phyloP scores from a whole-genome alignment of 1,140 invertebrate genomes.

The Cydia fagiglandana region DNA sequence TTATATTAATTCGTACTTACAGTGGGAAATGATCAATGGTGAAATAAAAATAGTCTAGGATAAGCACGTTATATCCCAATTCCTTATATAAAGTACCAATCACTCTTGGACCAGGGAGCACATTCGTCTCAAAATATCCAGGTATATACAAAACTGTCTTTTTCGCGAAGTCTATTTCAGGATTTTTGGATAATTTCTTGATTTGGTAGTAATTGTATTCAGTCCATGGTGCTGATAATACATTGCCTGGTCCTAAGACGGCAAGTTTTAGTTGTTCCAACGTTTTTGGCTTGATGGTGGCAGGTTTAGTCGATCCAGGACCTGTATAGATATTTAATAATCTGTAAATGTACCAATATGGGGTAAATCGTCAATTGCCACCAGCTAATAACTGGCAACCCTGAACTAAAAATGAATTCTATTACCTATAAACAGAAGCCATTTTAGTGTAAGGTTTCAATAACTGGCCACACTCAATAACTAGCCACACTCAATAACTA shows the following conservation, averaged over 20 bases:
- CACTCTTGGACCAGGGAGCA: conserved; percentile 39
- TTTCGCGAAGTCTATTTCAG: conserved; percentile 51
- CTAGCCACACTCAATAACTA: too few relatives aligned
- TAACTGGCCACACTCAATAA: too few relatives aligned
- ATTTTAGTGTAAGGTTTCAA: too few relatives aligned
- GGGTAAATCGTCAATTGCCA: too few relatives aligned
- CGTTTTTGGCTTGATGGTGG: neutral
- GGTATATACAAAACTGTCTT: conserved; percentile 55
- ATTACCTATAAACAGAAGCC: too few relatives aligned
- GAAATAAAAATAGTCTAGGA: conserved; percentile 37
- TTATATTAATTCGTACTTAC: neutral
- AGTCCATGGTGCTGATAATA: neutral
- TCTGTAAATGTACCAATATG: neutral
- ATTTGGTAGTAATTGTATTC: conserved; percentile 59
- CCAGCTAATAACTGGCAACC: too few relatives aligned
- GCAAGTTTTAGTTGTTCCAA: neutral
- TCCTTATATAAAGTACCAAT: conserved; percentile 45
- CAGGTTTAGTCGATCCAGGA: conserved; percentile 14
- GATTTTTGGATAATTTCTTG: conserved; percentile 51
- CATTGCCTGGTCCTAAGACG: neutral
- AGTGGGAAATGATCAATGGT: neutral
- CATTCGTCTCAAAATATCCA: conserved; percentile 58
- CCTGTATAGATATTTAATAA: neutral
- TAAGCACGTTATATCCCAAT: conserved; percentile 56
- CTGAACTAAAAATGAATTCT: too few relatives aligned